Evolutionary conservation across 2,113 vertebrate genomes (phyloP), one percentile per base, ranked within the genome.

Genomic region (Oryzias celebensis): DNA sequence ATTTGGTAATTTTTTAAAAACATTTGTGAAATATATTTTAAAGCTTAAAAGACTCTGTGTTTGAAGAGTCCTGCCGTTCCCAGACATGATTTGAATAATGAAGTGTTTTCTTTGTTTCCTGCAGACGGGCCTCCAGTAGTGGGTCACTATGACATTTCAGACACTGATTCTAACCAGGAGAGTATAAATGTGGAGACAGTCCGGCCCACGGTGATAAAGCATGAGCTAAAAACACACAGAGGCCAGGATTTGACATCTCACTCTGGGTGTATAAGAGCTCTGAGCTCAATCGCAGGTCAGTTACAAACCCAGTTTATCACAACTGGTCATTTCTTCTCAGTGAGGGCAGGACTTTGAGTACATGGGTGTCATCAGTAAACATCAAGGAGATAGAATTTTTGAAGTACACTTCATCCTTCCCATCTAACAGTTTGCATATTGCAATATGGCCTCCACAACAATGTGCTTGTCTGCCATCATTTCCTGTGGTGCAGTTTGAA

Each of bases 131-230:
- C 94, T 85, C 93, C 94, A 43, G 87, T 97, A 87, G 90, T 96
- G 87, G 92, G 93, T 92, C 94, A 96, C 91, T 97, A 94, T 84
- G 94, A 98, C 92, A 91, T 96, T 90, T 98, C 95, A 85, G 96
- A 96, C 91, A 95, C 95, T 90, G 94, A 94, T 90, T 96, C 96
- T 83, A 95, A 98, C 90, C 92, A 92, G 69, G 95, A 95, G 89
- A 93, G 94, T 90, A 89, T 96, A 90, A 95, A 92, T 88, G 93
- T 96, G 91, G 94, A 96, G 91, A 93, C 83, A 92, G 93, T 96
- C 73, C 91, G 95, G 90, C 93, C 94, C 0, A 93, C 93, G 84
- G 93, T 95, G 72, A 94, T 94, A 86, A 95, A 92, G 90, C 92
- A 94, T 92, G 95, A 96, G 86, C 94, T 94, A 91, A 92, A 92